Conservation (phyloP, 2,797 vertebrate genomes). For the Coracias cyanogaster region DNA sequence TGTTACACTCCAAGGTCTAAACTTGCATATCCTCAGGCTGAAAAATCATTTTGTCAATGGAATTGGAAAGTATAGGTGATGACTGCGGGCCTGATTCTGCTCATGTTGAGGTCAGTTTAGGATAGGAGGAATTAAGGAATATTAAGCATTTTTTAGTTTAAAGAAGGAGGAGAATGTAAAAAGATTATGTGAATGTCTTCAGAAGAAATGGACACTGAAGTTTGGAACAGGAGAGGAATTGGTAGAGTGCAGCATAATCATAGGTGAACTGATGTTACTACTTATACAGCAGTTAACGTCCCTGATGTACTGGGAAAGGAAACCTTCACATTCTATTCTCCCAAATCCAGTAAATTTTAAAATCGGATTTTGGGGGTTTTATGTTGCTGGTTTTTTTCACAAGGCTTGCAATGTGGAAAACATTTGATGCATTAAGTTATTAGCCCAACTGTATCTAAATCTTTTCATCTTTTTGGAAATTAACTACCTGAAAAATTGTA, state of each 20-base stretch:
- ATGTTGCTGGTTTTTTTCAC: background rate
- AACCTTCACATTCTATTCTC: background rate
- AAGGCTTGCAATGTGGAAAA: background rate
- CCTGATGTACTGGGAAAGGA: background rate
- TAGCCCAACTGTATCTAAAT: background rate
- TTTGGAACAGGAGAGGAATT: background rate
- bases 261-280: background rate
- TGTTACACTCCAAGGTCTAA: background rate
- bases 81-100: background rate
- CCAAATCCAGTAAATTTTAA: background rate
- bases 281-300: background rate
- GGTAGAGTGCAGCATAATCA: background rate
- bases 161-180: background rate
- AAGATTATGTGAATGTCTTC: background rate
- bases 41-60: background rate
- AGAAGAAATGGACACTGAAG: background rate
- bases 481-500: background rate
- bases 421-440: background rate
- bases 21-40: background rate
- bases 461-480: background rate
- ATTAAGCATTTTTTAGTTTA: background rate
- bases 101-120: background rate
- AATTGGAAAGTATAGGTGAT: background rate
- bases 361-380: background rate
- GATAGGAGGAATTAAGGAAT: background rate